Conservation (phyloP, 2,888 invertebrate genomes). For the Heliconius hortense region DNA sequence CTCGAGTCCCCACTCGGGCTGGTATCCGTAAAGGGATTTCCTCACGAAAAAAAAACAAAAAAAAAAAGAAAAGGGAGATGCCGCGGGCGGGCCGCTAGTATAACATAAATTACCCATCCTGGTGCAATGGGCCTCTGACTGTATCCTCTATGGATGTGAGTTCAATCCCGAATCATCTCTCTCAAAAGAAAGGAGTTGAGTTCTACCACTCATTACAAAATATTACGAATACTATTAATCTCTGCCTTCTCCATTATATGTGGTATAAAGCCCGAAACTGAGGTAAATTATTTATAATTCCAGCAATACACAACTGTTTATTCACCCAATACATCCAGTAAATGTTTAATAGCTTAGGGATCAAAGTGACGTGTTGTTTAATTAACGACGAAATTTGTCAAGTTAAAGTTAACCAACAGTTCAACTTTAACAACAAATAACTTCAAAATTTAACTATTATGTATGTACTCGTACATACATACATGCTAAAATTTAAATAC, state of each 20-base stretch:
- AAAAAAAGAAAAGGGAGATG: no score
- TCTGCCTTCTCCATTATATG: background rate
- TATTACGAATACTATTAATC: no score
- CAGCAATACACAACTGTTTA: background rate
- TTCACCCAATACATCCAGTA: background rate
- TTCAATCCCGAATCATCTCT: no score
- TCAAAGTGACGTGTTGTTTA: slow-evolving; percentile 30
- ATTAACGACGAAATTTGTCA: slow-evolving; percentile 21
- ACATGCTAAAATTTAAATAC: background rate
- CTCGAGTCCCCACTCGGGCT: no score
- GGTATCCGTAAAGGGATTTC: no score
- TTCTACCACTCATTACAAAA: no score
- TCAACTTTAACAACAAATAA: background rate
- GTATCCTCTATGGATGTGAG: no score
- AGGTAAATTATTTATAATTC: background rate
- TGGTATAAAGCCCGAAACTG: background rate
- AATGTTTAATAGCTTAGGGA: slow-evolving; percentile 4
- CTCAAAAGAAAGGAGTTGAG: no score
- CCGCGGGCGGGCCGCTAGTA: no score
- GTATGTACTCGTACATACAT: background rate
- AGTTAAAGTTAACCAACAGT: slow-evolving; percentile 20
- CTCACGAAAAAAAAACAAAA: no score
- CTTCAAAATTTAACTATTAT: slow-evolving; percentile 1
- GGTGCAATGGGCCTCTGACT: no score
- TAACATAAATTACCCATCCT: no score